Percentiles rank a stretch among this genome's conserved stretches.
Evolutionary conservation across 1,140 invertebrate genomes (phyloP).

Genomic region (Batillaria attramentaria): DNA sequence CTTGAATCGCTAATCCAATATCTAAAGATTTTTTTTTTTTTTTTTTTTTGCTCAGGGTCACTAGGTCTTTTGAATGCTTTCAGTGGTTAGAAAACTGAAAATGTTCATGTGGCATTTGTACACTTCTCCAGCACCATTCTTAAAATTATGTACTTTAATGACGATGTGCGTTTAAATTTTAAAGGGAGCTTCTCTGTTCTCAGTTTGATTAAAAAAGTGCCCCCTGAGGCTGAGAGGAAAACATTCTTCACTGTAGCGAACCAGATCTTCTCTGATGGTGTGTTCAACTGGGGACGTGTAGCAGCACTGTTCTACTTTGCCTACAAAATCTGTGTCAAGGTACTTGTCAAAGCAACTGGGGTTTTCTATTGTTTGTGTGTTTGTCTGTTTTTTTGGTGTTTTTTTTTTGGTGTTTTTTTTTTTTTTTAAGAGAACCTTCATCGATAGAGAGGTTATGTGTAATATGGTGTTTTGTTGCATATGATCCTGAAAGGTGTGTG

Average conservation of each 20-base stretch:
- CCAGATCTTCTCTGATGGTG: slow-evolving; percentile 67
- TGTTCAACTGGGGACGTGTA: slow-evolving; percentile 70
- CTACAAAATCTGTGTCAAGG: slow-evolving; percentile 70
- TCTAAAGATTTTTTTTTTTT: no score
- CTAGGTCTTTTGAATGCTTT: no score
- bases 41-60: no score
- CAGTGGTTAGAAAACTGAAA: no score
- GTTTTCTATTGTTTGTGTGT: background rate
- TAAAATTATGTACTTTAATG: no score
- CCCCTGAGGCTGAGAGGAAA: slow-evolving; percentile 62
- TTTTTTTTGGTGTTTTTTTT: background rate
- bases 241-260: slow-evolving; percentile 68
- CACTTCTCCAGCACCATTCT: no score
- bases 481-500: no score
- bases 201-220: slow-evolving; percentile 62
- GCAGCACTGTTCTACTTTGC: slow-evolving; percentile 71
- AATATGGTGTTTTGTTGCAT: background rate
- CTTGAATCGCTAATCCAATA: no score
- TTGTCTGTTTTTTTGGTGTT: slow-evolving; percentile 24
- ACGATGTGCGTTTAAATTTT: no score
- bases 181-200: slow-evolving; percentile 26
- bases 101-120: no score
- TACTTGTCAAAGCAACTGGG: no score
- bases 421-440: slow-evolving; percentile 5
- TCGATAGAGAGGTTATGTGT: no score